Base-by-base conservation (phyloP, 35 echinoderm and acorn worm genomes). In the Eucidaris tribuloides region DNA sequence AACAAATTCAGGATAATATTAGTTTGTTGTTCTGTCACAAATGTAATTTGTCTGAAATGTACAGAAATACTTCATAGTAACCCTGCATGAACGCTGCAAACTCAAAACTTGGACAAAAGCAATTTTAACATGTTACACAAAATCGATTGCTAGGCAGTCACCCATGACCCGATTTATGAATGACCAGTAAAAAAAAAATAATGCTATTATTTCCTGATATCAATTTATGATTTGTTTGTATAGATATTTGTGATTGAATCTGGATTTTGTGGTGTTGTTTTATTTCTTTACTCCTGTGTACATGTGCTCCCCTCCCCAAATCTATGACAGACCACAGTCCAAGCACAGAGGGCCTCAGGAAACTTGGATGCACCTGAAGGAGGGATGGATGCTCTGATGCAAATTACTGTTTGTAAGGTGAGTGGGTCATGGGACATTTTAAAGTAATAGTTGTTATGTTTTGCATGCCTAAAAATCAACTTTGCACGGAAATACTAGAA, bases 331-430 rank as follows among this genome's bases (percentile, higher is more conserved):
- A 50, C 24, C 0, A 79, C 25, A 31, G 84, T 78, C 0, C 28
- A 41, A 41, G 32, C 23, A 15, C 89, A 91, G 35, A 84, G 46
- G 23, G 72, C 89, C 15, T 96, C 93, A 36, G 93, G 93, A 9
- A 96, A 96, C 80, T 60, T 96, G 18, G 93, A 96, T 81, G 93
- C 93, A n/a, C 93, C 93, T 19, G 93, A 96, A 57, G 93, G 93
- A 28, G 93, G 93, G 48, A 91, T 96, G 89, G 93, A 96, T 91
- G 93, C 93, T 23, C 46, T 96, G 4, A 96, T 91, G 89, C 93
- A 96, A 62, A 74, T 88, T 46, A 88, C 93, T 41, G 93, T 96
- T 0, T 91, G 88, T 36, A 62, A 61, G 84, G 93, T 96, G 80
- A 79, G 85, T 87, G 3, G 5, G 18, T n/a, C n/a, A n/a, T n/a